Conservation (phyloP, 2,888 invertebrate genomes). For the Mimumesa dahlbomi region DNA sequence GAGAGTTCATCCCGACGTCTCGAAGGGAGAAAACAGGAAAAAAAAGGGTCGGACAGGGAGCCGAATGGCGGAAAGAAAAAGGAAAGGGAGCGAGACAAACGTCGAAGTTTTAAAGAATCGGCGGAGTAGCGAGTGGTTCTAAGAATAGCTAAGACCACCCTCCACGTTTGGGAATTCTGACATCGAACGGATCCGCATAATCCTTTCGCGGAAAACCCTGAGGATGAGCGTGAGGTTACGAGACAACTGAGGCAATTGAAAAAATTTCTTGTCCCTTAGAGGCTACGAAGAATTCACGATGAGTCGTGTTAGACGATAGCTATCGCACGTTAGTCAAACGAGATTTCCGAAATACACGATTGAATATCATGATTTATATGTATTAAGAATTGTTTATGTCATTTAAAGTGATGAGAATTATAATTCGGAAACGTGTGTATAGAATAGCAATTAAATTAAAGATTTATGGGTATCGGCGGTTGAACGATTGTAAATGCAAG, state of each 20-base stretch:
- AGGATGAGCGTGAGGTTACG: slow-evolving; percentile 23
- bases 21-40: slow-evolving; percentile 29
- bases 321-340: too few species aligned
- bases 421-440: too few species aligned
- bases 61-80: slow-evolving; percentile 25
- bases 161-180: slow-evolving; percentile 48
- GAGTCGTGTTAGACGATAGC: neutral
- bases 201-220: slow-evolving; percentile 27
- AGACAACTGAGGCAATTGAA: slow-evolving; percentile 21
- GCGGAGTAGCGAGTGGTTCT: slow-evolving; percentile 40
- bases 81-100: slow-evolving; percentile 47
- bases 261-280: neutral
- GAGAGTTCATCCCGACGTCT: slow-evolving; percentile 55
- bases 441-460: too few species aligned
- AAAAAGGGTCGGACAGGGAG: slow-evolving; percentile 27
- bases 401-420: too few species aligned
- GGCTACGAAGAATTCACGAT: neutral
- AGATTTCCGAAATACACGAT: too few species aligned
- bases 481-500: too few species aligned
- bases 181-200: slow-evolving; percentile 47
- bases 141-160: slow-evolving; percentile 57
- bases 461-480: too few species aligned
- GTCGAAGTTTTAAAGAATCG: slow-evolving; percentile 59
- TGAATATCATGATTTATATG: too few species aligned
- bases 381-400: too few species aligned